A percentile compares a stretch with the other conserved stretches of the same genome.
Conservation (phyloP, 2,888 invertebrate species). For the Xestia c-nigrum region DNA sequence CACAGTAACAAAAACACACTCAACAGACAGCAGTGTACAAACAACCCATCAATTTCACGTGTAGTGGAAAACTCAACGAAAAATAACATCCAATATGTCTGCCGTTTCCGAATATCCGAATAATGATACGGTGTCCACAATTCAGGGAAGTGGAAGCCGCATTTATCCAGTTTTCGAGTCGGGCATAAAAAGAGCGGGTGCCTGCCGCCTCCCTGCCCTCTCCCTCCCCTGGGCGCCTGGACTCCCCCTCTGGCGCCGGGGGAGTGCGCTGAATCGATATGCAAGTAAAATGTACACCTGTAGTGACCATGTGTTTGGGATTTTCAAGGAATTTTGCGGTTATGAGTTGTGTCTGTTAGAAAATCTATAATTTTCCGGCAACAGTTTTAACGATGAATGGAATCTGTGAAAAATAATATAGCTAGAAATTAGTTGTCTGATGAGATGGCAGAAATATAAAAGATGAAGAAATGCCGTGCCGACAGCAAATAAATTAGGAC, state of each 20-base stretch:
- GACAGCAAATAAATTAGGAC: background rate
- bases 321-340: constrained; percentile 55
- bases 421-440: background rate
- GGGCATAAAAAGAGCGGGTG: constrained; percentile 77
- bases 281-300: constrained; percentile 84
- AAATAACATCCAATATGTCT: constrained; percentile 33
- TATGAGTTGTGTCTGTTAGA: background rate
- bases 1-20: background rate
- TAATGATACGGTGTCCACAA: constrained; percentile 60
- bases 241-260: constrained; percentile 72
- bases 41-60: constrained; percentile 5
- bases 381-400: background rate
- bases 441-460: background rate
- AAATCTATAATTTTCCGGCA: background rate
- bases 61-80: constrained; percentile 25
- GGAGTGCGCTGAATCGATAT: constrained; percentile 86
- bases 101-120: constrained; percentile 46
- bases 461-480: background rate
- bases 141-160: constrained; percentile 76
- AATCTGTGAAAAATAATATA: background rate
- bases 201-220: constrained; percentile 62
- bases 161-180: constrained; percentile 82
- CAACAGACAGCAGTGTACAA: background rate
- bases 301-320: constrained; percentile 65
- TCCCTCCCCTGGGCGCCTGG: constrained; percentile 66